A percentile compares a stretch with the other conserved stretches of the same genome.
phyloP scores from a whole-genome alignment of 1,140 invertebrate genomes.

The Drosophila kepulauana region DNA sequence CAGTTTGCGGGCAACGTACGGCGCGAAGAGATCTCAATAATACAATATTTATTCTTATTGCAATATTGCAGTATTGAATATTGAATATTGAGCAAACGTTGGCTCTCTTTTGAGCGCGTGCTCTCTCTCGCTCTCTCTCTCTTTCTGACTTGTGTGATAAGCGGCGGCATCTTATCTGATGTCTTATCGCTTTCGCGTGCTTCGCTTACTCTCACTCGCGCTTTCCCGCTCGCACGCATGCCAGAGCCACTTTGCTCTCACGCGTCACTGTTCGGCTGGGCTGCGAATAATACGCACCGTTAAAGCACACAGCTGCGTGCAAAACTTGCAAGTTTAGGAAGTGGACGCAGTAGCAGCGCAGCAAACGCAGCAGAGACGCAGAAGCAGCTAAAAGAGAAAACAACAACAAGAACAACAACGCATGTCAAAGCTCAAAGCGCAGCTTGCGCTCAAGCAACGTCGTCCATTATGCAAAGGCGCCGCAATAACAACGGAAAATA shows the following conservation, averaged over 20 bases:
- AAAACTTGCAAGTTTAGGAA: conserved; percentile 23
- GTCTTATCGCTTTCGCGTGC: conserved; percentile 13
- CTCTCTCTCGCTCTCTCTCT: not conserved
- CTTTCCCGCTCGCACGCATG: not conserved
- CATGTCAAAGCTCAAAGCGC: conserved; percentile 23
- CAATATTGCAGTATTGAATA: conserved; percentile 1
- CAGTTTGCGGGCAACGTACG: conserved; percentile 55
- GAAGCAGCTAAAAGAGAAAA: too few species aligned
- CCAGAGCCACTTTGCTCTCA: not conserved
- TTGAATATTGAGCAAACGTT: conserved; percentile 18
- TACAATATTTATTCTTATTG: not conserved
- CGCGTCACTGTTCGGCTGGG: conserved; percentile 16
- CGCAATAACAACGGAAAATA: conserved; percentile 14
- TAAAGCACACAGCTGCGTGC: conserved; percentile 32
- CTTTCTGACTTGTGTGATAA: conserved; percentile 25
- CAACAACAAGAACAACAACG: not conserved
- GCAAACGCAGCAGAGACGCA: conserved; percentile 17
- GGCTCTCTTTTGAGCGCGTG: not conserved
- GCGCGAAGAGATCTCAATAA: conserved; percentile 28
- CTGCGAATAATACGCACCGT: conserved; percentile 38
- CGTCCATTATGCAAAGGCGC: conserved; percentile 32
- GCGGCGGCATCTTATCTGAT: conserved; percentile 38
- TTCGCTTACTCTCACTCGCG: not conserved
- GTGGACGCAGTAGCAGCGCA: conserved; percentile 8
- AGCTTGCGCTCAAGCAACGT: conserved; percentile 3